Percentiles rank a stretch among this genome's conserved stretches.
Evolutionary conservation across 2,113 vertebrate genomes (phyloP).

Genomic region (Notarius quadriscutis): DNA sequence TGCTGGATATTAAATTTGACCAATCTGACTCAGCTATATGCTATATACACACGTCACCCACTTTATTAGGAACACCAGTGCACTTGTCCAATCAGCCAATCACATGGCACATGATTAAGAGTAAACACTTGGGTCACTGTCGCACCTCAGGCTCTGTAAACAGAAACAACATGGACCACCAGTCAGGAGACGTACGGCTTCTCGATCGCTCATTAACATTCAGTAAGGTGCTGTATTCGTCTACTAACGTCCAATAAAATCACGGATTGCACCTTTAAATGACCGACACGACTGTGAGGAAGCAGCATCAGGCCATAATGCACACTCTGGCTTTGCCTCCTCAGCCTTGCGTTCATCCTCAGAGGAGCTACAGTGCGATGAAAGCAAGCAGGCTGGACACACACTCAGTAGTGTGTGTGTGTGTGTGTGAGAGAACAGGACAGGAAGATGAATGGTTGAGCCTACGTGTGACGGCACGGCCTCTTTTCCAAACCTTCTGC

Average conservation of each 20-base stretch:
- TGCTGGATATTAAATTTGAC: too few species aligned
- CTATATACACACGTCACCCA: background rate
- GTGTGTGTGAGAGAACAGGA: background rate
- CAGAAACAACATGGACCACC: background rate
- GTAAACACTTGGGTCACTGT: background rate
- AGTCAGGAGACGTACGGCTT: background rate
- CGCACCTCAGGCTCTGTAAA: background rate
- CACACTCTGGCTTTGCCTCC: slow-evolving; percentile 8
- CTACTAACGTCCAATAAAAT: background rate
- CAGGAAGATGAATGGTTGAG: background rate
- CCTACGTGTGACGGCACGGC: background rate
- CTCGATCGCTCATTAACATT: background rate
- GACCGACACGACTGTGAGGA: background rate
- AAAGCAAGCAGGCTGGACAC: slow-evolving; percentile 31
- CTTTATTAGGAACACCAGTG: background rate
- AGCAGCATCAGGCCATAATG: background rate
- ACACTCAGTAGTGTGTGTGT: background rate
- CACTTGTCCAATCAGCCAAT: background rate
- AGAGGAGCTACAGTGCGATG: slow-evolving; percentile 35
- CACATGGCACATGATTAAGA: background rate
- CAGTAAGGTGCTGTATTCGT: background rate
- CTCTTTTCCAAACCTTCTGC: background rate
- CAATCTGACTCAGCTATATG: background rate
- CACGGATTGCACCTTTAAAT: background rate
- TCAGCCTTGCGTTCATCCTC: slow-evolving; percentile 12